Base-by-base conservation (phyloP, 2,888 invertebrate species). In the Aleiodes leptofemur region DNA sequence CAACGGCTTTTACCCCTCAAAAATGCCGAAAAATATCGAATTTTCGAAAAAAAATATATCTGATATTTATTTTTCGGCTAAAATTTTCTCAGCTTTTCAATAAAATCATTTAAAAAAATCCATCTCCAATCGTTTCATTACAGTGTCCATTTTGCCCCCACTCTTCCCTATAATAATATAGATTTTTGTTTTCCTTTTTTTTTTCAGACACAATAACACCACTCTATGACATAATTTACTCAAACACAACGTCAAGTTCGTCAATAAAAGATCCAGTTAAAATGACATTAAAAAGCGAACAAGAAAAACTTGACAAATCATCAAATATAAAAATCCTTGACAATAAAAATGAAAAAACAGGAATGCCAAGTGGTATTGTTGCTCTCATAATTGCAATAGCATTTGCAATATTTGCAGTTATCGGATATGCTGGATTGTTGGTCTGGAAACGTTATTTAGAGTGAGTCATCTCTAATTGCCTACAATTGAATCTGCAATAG, bases 381-480 rank as follows among this genome's bases (percentile, higher is more conserved):
- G 86, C 84, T 6, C 61, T 87, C n/a, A 81, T 86, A 69, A 85
- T 82, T 7, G 82, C 85, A 14, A 78, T 87, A 14, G 79, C 82
- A 31, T 89, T 91, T 75, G 86, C 90, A 5, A 76, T 86, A 4
- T 78, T 88, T 7, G 87, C 89, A 9, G 79, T 90, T 3, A 53
- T 88, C n/a, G 88, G 85, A 14, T 91, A 91, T 77, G 78, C 88
- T 64, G 87, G 87, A 50, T 85, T 90, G 68, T 81, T 90, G 34
- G 76, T 87, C 4, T 91, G 90, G 90, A 89, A 90, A 76, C 86
- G 90, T 81, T 88, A 89, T 78, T 81, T 90, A 56, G 90, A 90
- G 91, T 91, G 85, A 90, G 90, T 83, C 76, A 69, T 14, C 51
- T 43, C 16, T 3, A 38, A 55, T 76, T 57, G 68, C 56, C 16